phyloP scores from a whole-genome alignment of 1,140 invertebrate genomes.

The Drosophila funebris region DNA sequence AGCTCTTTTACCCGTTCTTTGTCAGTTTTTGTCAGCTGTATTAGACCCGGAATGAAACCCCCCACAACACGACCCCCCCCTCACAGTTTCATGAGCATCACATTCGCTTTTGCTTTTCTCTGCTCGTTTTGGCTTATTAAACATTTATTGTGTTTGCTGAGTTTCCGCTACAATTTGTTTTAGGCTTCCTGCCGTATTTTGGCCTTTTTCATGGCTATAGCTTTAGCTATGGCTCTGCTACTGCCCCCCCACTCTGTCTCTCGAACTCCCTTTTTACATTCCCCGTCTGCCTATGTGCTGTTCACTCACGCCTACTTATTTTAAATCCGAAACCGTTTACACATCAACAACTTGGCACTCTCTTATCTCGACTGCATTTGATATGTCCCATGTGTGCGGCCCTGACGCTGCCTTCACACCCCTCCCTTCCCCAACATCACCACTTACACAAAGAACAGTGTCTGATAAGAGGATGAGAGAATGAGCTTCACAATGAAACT shows the following conservation, averaged over 20 bases:
- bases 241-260: neutral
- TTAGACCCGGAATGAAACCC: neutral
- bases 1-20: neutral
- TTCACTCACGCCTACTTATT: conserved; percentile 43
- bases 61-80: too few relatives aligned
- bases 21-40: neutral
- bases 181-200: conserved; percentile 43
- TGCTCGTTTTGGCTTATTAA: conserved; percentile 69
- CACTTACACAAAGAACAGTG: conserved; percentile 19
- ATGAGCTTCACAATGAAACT: conserved; percentile 10
- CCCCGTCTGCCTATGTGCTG: neutral
- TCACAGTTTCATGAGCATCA: conserved; percentile 3
- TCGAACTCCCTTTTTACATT: too few relatives aligned
- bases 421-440: conserved; percentile 14
- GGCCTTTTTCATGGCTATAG: conserved; percentile 17
- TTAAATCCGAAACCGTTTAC: conserved; percentile 50
- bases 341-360: conserved; percentile 61
- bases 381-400: conserved; percentile 48
- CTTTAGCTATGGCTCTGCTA: neutral
- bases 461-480: neutral
- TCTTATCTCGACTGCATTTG: conserved; percentile 34
- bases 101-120: conserved; percentile 32
- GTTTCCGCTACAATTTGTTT: conserved; percentile 72
- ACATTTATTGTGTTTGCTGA: conserved; percentile 74
- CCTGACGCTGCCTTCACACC: neutral